Conservation (phyloP, 2,797 vertebrate genomes). For the Sardinella longiceps region DNA sequence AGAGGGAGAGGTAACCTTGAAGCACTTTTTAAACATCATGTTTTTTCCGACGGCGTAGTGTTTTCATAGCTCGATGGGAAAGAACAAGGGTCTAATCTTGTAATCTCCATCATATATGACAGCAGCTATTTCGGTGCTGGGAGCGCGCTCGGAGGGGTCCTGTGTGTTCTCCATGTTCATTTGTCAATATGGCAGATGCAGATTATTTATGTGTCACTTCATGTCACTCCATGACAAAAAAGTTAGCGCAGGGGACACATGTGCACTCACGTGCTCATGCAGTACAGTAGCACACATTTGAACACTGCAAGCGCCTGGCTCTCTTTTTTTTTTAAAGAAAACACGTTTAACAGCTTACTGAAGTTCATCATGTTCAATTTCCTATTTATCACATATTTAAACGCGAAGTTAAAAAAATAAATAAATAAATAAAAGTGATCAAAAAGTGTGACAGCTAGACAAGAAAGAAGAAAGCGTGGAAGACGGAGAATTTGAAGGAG, state of each 20-base stretch:
- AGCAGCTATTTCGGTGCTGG: conserved; percentile 48
- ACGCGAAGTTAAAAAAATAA: background rate
- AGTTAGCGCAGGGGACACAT: conserved; percentile 36
- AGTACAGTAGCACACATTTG: background rate
- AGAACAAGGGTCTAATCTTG: conserved; percentile 49
- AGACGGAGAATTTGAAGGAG: conserved; percentile 7
- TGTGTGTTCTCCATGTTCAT: conserved; percentile 42
- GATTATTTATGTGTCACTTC: conserved; percentile 51
- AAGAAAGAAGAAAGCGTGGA: background rate
- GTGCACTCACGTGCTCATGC: background rate
- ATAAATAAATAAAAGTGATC: too few species aligned
- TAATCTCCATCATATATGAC: conserved; percentile 54
- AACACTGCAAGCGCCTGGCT: background rate
- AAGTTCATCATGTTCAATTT: conserved; percentile 11
- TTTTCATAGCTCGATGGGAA: conserved; percentile 60
- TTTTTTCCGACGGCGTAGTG: conserved; percentile 55
- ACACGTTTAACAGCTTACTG: background rate
- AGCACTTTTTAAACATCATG: conserved; percentile 61
- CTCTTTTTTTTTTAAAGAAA: background rate
- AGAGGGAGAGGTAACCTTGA: conserved; percentile 51
- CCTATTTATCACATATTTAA: background rate
- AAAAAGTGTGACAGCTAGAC: background rate
- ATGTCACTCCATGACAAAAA: conserved; percentile 40
- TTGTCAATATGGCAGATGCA: conserved; percentile 49
- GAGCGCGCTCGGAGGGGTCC: conserved; percentile 34